Percentiles rank a stretch among this genome's conserved stretches.
Conservation (phyloP, 2,797 vertebrate species). For the Benthosema pterotum region DNA sequence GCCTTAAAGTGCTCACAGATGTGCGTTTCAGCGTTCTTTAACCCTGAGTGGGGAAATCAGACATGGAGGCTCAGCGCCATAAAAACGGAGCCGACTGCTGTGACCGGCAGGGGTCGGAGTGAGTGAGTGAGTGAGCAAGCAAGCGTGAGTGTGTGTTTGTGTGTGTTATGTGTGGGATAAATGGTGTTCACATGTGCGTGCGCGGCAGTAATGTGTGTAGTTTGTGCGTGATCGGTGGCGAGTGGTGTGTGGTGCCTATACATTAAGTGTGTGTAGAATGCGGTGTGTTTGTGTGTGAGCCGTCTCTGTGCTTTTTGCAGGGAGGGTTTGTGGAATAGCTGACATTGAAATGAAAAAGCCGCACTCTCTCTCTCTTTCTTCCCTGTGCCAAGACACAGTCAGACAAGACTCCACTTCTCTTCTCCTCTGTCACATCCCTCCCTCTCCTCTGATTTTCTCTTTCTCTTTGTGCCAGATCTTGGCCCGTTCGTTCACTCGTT, state of each 20-base stretch:
- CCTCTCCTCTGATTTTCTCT: conserved; percentile 10
- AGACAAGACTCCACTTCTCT: conserved; percentile 59
- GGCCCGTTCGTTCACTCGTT: too few relatives aligned
- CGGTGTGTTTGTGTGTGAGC: conserved; percentile 10
- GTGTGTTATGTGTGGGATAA: background rate
- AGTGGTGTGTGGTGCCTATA: background rate
- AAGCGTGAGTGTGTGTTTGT: conserved; percentile 21
- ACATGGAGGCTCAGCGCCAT: conserved; percentile 51
- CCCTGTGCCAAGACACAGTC: conserved; percentile 56
- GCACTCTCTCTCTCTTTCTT: conserved; percentile 19
- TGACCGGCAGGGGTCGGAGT: conserved; percentile 52
- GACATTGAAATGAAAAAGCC: conserved; percentile 42
- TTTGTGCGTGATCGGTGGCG: background rate
- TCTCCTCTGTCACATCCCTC: conserved; percentile 46
- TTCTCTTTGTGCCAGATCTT: conserved; percentile 32
- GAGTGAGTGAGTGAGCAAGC: conserved; percentile 11
- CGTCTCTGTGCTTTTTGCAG: conserved; percentile 30
- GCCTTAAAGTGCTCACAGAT: conserved; percentile 68
- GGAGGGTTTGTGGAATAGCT: conserved; percentile 37
- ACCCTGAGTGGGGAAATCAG: conserved; percentile 50
- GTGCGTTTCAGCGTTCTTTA: conserved; percentile 36
- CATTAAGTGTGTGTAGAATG: background rate
- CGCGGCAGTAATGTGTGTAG: background rate
- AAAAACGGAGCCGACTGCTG: conserved; percentile 52
- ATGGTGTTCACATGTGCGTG: background rate